A percentile compares a stretch with the other conserved stretches of the same genome.
These are phyloP conservation scores for Limenitis camilla DNA, from an alignment of 2,888 invertebrate species.

Conservation along the genomic window DNA sequence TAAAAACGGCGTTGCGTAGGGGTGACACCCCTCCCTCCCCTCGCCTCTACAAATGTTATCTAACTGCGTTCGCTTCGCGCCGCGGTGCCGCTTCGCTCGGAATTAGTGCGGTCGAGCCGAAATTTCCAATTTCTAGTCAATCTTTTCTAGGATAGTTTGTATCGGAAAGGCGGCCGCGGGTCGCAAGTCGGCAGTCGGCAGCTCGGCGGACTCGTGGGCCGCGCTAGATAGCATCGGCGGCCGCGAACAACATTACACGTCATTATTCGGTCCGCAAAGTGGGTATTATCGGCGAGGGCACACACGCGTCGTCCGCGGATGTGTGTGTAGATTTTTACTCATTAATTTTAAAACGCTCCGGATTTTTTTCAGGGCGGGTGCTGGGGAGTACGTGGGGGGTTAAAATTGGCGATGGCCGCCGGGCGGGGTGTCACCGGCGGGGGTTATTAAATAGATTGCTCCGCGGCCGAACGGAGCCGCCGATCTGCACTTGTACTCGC, in stretches of 20 bases:
- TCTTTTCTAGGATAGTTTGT: slow-evolving; percentile 64
- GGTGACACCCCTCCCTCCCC: slow-evolving; percentile 58
- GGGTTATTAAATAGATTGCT: slow-evolving; percentile 77
- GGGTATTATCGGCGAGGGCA: slow-evolving; percentile 57
- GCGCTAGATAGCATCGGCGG: slow-evolving; percentile 29
- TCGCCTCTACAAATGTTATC: slow-evolving; percentile 72
- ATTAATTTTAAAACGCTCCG: slow-evolving; percentile 77
- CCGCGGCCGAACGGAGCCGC: slow-evolving; percentile 75
- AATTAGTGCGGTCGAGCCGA: slow-evolving; percentile 61
- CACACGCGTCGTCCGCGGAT: slow-evolving; percentile 61
- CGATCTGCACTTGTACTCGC: slow-evolving; percentile 75
- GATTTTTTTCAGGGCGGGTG: slow-evolving; percentile 75
- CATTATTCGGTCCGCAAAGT: slow-evolving; percentile 45
- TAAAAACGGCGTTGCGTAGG: slow-evolving; percentile 75
- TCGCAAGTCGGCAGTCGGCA: slow-evolving; percentile 36
- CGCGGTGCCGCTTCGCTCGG: slow-evolving; percentile 57
- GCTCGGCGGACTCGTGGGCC: slow-evolving; percentile 28
- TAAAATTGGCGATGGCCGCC: slow-evolving; percentile 74
- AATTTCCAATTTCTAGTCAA: slow-evolving; percentile 69
- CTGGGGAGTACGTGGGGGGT: slow-evolving; percentile 62
- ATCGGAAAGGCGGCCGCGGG: slow-evolving; percentile 44
- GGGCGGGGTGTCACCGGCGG: slow-evolving; percentile 73
- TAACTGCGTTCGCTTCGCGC: slow-evolving; percentile 70
- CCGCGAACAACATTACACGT: slow-evolving; percentile 31
- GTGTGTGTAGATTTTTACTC: slow-evolving; percentile 76